Conservation (phyloP, 1,140 invertebrate genomes). For the Lordiphosa stackelbergi region DNA sequence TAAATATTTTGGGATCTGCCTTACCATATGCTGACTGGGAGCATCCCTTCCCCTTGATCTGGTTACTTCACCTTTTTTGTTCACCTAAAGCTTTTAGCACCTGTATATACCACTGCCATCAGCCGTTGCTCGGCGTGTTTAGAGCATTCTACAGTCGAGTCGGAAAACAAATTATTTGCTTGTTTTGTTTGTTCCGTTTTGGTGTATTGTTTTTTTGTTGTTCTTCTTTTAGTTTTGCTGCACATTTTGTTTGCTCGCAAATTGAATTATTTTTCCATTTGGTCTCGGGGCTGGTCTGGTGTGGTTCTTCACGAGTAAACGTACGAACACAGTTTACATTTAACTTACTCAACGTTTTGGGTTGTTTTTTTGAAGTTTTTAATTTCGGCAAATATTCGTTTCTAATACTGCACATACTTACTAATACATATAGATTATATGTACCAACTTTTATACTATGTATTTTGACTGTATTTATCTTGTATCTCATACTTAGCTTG, state of each 20-base stretch:
- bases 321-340: no score
- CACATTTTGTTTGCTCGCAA: constrained; percentile 52
- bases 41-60: no score
- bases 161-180: background rate
- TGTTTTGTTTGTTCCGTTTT: constrained; percentile 24
- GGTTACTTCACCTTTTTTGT: no score
- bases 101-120: no score
- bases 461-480: constrained; percentile 76
- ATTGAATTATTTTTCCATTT: constrained; percentile 58
- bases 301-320: constrained; percentile 2
- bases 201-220: constrained; percentile 12
- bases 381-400: constrained; percentile 14
- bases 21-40: no score
- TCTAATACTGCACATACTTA: constrained; percentile 9
- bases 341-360: constrained; percentile 2
- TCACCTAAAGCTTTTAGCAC: no score
- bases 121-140: background rate
- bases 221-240: constrained; percentile 24
- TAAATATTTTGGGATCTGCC: no score
- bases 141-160: constrained; percentile 13
- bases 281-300: constrained; percentile 9
- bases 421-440: constrained; percentile 23
- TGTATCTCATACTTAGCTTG: constrained; percentile 77
- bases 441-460: constrained; percentile 61
- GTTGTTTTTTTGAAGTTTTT: constrained; percentile 17